Evolutionary conservation across 2,888 invertebrate genomes (phyloP).

Genomic region (Agrochola litura): DNA sequence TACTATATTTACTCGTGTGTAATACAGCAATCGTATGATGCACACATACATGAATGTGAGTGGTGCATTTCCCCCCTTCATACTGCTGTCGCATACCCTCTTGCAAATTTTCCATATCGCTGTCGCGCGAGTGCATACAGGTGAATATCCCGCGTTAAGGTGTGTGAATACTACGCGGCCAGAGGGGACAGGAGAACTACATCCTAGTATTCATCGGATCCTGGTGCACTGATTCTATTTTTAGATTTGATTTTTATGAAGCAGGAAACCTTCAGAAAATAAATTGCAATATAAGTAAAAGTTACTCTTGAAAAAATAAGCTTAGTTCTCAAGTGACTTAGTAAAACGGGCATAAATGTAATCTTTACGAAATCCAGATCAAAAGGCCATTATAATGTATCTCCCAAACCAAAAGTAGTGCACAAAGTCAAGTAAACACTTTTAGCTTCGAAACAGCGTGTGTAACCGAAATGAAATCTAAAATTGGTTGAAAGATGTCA

Average conservation of each 20-base stretch:
- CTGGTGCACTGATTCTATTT: slow-evolving; percentile 12
- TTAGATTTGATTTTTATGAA: not conserved
- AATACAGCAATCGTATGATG: not conserved
- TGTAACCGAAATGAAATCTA: not conserved
- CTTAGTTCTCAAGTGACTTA: too few species aligned
- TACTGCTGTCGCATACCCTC: not conserved
- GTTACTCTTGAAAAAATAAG: not conserved
- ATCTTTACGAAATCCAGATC: too few species aligned
- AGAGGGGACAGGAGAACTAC: not conserved
- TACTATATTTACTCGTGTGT: too few species aligned
- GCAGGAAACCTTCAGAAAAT: not conserved
- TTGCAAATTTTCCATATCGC: not conserved
- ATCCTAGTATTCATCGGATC: slow-evolving; percentile 3
- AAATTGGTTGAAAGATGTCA: too few species aligned
- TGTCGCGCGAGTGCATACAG: not conserved
- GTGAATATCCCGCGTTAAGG: not conserved
- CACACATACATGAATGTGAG: not conserved
- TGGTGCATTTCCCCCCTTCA: not conserved
- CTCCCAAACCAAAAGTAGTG: not conserved
- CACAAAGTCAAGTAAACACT: not conserved
- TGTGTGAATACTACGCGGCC: not conserved
- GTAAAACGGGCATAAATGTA: too few species aligned
- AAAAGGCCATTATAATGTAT: not conserved
- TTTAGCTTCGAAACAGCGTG: not conserved
- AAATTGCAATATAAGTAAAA: not conserved